phyloP scores from a whole-genome alignment of 2,888 invertebrate genomes.

The Phyto melanocephala region DNA sequence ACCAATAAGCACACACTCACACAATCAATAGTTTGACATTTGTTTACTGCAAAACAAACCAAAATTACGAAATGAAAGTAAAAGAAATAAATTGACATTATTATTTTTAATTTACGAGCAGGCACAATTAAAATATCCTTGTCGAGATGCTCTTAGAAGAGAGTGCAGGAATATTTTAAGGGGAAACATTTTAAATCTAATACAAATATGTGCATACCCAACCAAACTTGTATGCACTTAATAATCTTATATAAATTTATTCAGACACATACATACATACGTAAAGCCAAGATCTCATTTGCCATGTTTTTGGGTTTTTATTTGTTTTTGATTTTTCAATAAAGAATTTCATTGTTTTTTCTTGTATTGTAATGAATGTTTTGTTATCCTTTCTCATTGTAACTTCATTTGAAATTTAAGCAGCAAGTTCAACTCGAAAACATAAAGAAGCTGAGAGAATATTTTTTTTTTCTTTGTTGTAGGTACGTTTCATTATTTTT shows the following conservation, averaged over 20 bases:
- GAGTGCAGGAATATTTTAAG: background rate
- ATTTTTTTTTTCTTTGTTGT: background rate
- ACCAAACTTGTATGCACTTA: too few species aligned
- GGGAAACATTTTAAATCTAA: background rate
- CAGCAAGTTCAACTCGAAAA: constrained; percentile 7
- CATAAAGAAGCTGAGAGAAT: background rate
- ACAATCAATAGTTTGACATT: constrained; percentile 51
- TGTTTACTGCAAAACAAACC: constrained; percentile 7
- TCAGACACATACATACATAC: background rate
- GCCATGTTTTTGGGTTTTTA: background rate
- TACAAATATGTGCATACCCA: background rate
- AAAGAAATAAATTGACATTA: constrained; percentile 9
- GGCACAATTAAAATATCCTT: constrained; percentile 4
- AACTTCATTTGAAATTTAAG: constrained; percentile 28
- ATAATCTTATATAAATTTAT: too few species aligned
- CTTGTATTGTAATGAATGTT: constrained; percentile 29
- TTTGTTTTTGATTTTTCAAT: constrained; percentile 2
- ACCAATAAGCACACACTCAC: background rate
- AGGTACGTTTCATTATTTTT: background rate
- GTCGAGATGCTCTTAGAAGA: background rate
- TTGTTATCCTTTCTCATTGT: background rate
- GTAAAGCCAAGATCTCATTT: constrained; percentile 21
- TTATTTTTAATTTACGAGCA: constrained; percentile 11
- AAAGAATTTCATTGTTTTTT: constrained; percentile 22
- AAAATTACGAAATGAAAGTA: background rate